Conservation (phyloP, 1,140 invertebrate genomes). For the Zaprionus taronus region DNA sequence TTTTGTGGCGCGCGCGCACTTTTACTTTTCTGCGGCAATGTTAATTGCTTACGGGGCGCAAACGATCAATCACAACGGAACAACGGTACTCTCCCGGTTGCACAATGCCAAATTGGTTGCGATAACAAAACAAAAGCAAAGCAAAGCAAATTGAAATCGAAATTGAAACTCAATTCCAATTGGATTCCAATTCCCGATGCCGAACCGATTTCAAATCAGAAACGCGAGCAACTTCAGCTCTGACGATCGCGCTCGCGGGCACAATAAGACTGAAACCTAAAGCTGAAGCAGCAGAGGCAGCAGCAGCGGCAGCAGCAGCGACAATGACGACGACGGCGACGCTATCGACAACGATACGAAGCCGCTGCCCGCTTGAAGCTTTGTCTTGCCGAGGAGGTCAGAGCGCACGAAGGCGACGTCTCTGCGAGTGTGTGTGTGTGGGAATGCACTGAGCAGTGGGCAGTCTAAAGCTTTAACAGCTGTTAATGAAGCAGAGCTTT, state of each 20-base stretch:
- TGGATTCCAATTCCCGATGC: background rate
- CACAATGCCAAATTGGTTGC: conserved; percentile 63
- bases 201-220: conserved; percentile 5
- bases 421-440: background rate
- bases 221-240: conserved; percentile 3
- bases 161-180: conserved; percentile 11
- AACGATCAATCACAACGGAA: conserved; percentile 60
- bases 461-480: conserved; percentile 13
- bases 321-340: conserved; percentile 11
- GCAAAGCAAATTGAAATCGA: conserved; percentile 32
- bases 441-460: conserved; percentile 11
- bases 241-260: conserved; percentile 49
- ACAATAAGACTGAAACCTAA: conserved; percentile 54
- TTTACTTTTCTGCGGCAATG: conserved; percentile 59
- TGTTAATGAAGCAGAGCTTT: conserved; percentile 33
- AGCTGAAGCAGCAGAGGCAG: conserved; percentile 21
- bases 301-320: background rate
- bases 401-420: conserved; percentile 51
- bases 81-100: conserved; percentile 28
- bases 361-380: conserved; percentile 48
- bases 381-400: conserved; percentile 63
- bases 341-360: conserved; percentile 25
- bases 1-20: conserved; percentile 62
- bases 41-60: conserved; percentile 51
- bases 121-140: conserved; percentile 56